Evolutionary conservation across 2,113 vertebrate species (phyloP).

Genomic region (Tachysurus fulvidraco): DNA sequence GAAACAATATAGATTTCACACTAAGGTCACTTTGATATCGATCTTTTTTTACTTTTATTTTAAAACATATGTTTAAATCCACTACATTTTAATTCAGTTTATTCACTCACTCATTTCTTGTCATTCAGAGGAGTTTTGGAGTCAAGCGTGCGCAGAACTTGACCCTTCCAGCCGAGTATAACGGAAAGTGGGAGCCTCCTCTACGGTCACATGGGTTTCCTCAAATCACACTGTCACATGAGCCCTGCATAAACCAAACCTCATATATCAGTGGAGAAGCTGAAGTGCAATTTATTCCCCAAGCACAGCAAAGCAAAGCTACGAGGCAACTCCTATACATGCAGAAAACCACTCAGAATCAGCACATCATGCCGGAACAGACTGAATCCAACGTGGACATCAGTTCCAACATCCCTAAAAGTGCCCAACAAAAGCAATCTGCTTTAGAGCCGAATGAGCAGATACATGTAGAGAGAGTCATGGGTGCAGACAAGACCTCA

Average conservation of each 20-base stretch:
- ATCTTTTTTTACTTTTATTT: not conserved
- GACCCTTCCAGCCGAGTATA: not conserved
- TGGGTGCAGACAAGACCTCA: not conserved
- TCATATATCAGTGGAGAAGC: not conserved
- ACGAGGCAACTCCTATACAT: not conserved
- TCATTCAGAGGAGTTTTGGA: not conserved
- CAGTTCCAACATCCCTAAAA: not conserved
- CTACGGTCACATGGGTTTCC: conserved; percentile 25
- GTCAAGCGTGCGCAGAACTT: not conserved
- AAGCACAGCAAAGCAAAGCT: not conserved
- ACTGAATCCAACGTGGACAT: not conserved
- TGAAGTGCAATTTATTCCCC: not conserved
- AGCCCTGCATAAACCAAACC: not conserved
- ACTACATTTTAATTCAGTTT: not conserved
- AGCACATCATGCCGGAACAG: not conserved
- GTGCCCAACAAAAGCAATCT: not conserved
- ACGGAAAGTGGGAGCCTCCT: conserved; percentile 57
- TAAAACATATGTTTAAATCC: not conserved
- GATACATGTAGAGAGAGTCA: conserved; percentile 15
- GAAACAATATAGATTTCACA: not conserved
- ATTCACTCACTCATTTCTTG: conserved; percentile 20
- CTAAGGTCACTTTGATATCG: not conserved
- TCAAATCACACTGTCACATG: not conserved
- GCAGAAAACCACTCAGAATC: not conserved
- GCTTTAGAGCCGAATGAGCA: not conserved